Percentiles rank a stretch among this genome's conserved stretches.
These are phyloP conservation scores for Helicoverpa zea DNA, from an alignment of 1,140 invertebrate genomes.

Conservation along the genomic window DNA sequence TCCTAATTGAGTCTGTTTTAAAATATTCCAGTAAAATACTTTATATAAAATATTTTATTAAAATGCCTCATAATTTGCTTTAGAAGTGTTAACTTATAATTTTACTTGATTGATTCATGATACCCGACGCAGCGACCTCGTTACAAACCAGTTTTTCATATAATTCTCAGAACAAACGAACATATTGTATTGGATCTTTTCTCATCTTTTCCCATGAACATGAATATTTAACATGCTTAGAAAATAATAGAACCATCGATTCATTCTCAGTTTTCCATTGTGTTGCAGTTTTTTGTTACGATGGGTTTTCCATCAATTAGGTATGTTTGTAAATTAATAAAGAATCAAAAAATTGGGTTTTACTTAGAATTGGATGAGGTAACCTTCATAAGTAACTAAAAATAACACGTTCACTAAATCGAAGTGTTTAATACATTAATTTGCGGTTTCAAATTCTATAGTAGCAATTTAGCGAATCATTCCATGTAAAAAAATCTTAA, in stretches of 20 bases:
- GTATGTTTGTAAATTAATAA: not conserved
- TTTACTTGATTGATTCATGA: slow-evolving; percentile 9
- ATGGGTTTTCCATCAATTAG: slow-evolving; percentile 1
- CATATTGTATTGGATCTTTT: not conserved
- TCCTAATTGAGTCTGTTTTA: no score
- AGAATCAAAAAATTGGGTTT: not conserved
- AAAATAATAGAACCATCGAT: not conserved
- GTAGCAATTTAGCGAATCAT: no score
- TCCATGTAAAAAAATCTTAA: no score
- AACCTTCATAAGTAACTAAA: not conserved
- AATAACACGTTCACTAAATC: no score
- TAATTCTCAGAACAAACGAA: slow-evolving; percentile 7
- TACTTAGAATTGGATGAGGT: not conserved
- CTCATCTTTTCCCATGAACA: slow-evolving; percentile 16
- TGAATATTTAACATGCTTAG: not conserved
- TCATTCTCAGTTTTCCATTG: slow-evolving; percentile 16
- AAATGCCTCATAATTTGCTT: no score
- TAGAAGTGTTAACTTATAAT: not conserved
- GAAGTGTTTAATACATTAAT: no score
- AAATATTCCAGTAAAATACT: no score
- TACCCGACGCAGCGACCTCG: not conserved
- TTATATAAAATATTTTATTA: no score
- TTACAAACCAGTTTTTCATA: not conserved
- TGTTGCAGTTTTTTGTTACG: not conserved
- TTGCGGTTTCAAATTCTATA: no score